Evolutionary conservation across 1,140 invertebrate species (phyloP).

Genomic region (Papilio xuthus): DNA sequence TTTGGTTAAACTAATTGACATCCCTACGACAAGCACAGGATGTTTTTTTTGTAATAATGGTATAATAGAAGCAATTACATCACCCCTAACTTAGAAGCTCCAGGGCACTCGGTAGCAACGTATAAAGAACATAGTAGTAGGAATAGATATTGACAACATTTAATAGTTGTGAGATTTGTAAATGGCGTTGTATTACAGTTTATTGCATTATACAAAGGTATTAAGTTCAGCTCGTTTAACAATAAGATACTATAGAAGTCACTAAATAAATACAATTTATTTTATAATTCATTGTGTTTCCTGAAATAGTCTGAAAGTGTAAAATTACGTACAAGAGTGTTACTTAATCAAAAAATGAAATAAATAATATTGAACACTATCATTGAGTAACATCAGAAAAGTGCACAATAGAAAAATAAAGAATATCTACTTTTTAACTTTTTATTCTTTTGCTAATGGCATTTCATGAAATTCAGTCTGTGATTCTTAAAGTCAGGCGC

Average conservation of each 20-base stretch:
- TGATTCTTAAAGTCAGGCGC: too few species aligned
- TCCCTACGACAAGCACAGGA: neutral
- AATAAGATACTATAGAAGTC: neutral
- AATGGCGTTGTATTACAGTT: too few species aligned
- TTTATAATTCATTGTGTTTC: neutral
- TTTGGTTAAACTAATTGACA: neutral
- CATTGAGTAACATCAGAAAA: constrained; percentile 21
- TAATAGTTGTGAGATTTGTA: neutral
- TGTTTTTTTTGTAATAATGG: neutral
- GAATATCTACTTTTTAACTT: neutral
- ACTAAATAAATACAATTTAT: neutral
- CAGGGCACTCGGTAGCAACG: too few species aligned
- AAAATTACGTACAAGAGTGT: neutral
- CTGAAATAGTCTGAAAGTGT: constrained; percentile 8
- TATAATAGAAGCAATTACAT: neutral
- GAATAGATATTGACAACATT: neutral
- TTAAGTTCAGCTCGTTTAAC: neutral
- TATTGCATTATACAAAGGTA: too few species aligned
- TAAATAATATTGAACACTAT: constrained; percentile 7
- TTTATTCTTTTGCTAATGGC: neutral
- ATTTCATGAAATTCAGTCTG: neutral
- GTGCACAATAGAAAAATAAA: neutral
- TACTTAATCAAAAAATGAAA: constrained; percentile 17
- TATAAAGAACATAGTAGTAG: neutral
- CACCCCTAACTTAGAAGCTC: too few species aligned